Base-by-base conservation (phyloP, 2,888 invertebrate genomes). In the Drosophila melanosoma region DNA sequence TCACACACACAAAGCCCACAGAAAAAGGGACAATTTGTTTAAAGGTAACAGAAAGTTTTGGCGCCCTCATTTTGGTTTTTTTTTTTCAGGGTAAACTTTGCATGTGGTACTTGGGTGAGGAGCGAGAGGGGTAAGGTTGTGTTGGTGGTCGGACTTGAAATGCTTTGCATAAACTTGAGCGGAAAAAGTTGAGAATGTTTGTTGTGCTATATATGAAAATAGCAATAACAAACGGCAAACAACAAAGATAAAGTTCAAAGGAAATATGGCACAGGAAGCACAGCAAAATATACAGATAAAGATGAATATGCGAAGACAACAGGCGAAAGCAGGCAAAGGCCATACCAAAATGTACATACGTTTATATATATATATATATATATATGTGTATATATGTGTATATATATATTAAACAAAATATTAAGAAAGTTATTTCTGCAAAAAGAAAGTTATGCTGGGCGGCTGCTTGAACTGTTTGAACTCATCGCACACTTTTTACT, bases 171-270 rank as follows among this genome's bases (percentile, higher is more conserved):
- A 83, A 83, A 83, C 77, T 83, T 83, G 72, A 77, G 72, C 83
- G 74, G 72, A 61, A 74, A 83, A 83, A 86, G 87, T 86, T 83
- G 74, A 74, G 76, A 86, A 81, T 83, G 76, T 86, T 83, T 83
- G 69, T 71, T 75, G 70, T 76, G 63, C 64, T 61, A 54, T 68
- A 73, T 81, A 75, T 69, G 74, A 77, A 80, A 80, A 77, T 76
- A 63, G 71, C 80, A 82, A 77, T 69, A 83, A 71, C 57, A 79
- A 73, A 75, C 58, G 72, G 74, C 76, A 80, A 84, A 83, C 83
- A 86, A 83, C 82, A 85, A 79, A 82, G 85, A 81, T 76, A 82
- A 81, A 84, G 82, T 82, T 87, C 87, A 87, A 84, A 84, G 83
- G 84, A 84, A 84, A 87, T 87, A 72, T 80, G 87, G 73, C 78